Base-by-base conservation (phyloP, 2,113 vertebrate species). In the Bubo blakistoni region DNA sequence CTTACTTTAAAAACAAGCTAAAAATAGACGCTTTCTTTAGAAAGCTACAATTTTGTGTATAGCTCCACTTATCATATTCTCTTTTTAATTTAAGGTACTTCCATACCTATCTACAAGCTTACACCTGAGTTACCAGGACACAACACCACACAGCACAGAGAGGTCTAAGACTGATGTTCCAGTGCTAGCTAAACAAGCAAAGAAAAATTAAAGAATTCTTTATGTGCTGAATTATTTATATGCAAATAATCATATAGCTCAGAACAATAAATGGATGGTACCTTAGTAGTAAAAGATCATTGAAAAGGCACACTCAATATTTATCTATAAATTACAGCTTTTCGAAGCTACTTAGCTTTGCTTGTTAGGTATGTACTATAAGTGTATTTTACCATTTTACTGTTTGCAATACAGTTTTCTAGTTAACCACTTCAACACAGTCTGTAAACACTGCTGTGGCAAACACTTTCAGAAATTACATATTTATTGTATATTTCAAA, bases 391-490 rank as follows among this genome's bases (percentile, higher is more conserved):
- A 82, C 21, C 55, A 42, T 94, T 70, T 73, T 27, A 42, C 79
- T 95, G 47, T 81, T 94, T 96, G 44, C 55, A 78, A 57, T 92
- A 73, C 70, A 88, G 70, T 74, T 94, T 90, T 88, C 71, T 61
- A 88, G 62, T 51, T 71, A 72, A 80, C 62, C 67, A 88, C 85
- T 88, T 93, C 76, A 78, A 78, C 16, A 70, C 12, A 63, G 42
- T 70, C 4, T 80, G 67, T 51, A 96, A 94, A 92, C 26, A 83
- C 16, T 34, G 42, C 61, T 58, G 69, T 71, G 76, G 61, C n/a
- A 76, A 94, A 55, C 36, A 62, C 46, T 90, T 93, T 38, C 55
- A 83, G 46, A 93, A 95, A 95, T 91, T 87, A 90, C 17, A 25
- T 69, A 82, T 86, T 92, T 82, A 88, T 88, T 83, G 74, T 93